Evolutionary conservation across 2,888 invertebrate genomes (phyloP).

Genomic region (Exocentrus adspersus): DNA sequence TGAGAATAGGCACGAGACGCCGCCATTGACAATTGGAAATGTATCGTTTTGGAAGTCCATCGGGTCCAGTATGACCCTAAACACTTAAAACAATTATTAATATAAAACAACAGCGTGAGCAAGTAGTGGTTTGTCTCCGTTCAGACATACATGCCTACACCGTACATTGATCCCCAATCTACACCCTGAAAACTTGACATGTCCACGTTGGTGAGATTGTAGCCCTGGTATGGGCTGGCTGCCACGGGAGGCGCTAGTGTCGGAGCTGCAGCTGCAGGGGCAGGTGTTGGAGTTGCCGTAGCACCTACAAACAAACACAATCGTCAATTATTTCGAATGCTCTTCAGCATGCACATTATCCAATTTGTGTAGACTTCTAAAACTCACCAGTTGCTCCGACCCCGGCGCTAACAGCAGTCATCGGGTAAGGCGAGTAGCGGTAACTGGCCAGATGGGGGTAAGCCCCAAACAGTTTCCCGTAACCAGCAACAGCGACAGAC

Average conservation of each 20-base stretch:
- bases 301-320: slow-evolving; percentile 56
- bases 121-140: slow-evolving; percentile 44
- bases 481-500: slow-evolving; percentile 71
- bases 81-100: slow-evolving; percentile 37
- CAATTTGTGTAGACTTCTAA: no score
- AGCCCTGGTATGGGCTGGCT: slow-evolving; percentile 77
- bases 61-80: slow-evolving; percentile 32
- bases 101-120: slow-evolving; percentile 43
- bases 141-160: slow-evolving; percentile 92
- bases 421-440: slow-evolving; percentile 74
- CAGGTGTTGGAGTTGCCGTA: slow-evolving; percentile 63
- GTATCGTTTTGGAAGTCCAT: slow-evolving; percentile 55
- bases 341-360: no score
- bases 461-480: slow-evolving; percentile 73
- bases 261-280: slow-evolving; percentile 70
- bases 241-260: slow-evolving; percentile 73
- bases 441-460: slow-evolving; percentile 70
- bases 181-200: slow-evolving; percentile 93
- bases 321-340: not conserved
- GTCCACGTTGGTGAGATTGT: slow-evolving; percentile 88
- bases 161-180: slow-evolving; percentile 92
- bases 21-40: slow-evolving; percentile 60
- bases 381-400: slow-evolving; percentile 61
- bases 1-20: slow-evolving; percentile 58
- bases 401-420: slow-evolving; percentile 60